phyloP scores from a whole-genome alignment of 2,797 vertebrate genomes.

The Lates japonicus region DNA sequence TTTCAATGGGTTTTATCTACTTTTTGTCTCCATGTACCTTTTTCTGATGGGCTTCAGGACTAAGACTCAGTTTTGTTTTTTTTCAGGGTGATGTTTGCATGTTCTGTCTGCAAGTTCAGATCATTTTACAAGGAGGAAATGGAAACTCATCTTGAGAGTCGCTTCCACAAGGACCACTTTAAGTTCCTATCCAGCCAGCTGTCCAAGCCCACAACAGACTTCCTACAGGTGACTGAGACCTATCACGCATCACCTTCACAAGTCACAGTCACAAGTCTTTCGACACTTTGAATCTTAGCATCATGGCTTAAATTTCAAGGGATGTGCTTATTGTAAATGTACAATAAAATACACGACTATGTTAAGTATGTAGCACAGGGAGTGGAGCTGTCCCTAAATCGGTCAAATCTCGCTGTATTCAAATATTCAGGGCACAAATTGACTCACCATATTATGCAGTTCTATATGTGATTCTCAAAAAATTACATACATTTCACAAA shows the following conservation, averaged over 20 bases:
- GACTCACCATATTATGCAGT: neutral
- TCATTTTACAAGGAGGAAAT: conserved; percentile 96
- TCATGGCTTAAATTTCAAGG: neutral
- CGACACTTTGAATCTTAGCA: neutral
- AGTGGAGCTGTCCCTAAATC: neutral
- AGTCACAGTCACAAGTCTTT: neutral
- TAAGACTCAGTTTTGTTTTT: too few species aligned
- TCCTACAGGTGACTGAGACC: conserved; percentile 88
- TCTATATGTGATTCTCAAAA: neutral
- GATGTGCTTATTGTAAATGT: neutral
- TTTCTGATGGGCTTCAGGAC: neutral
- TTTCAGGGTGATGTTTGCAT: conserved; percentile 93
- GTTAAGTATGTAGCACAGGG: neutral
- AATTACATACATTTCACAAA: neutral
- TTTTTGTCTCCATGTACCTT: neutral
- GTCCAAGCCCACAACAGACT: conserved; percentile 93
- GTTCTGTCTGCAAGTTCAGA: conserved; percentile 95
- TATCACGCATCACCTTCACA: neutral
- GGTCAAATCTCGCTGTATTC: neutral
- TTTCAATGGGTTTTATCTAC: neutral
- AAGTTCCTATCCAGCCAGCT: conserved; percentile 92
- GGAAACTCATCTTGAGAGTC: conserved; percentile 91
- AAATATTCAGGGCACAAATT: neutral
- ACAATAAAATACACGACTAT: neutral
- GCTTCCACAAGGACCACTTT: conserved; percentile 96